These are phyloP conservation scores for Peromyscus melanophrys DNA, from an alignment of 2,797 vertebrate species.

Conservation along the genomic window DNA sequence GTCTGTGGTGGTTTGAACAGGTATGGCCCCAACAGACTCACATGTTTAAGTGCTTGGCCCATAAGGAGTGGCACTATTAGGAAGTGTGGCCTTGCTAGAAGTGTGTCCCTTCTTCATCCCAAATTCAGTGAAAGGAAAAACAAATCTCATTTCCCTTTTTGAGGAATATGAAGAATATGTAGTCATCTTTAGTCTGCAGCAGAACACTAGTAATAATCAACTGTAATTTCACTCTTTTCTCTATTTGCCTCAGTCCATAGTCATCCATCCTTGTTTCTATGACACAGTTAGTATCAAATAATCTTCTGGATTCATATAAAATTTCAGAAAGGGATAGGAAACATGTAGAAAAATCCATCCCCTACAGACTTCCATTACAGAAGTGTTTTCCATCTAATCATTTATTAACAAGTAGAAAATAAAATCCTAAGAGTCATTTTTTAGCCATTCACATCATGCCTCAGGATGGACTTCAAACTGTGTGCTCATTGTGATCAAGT, in stretches of 20 bases:
- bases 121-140: conserved; percentile 41
- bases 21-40: neutral
- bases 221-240: neutral
- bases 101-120: neutral
- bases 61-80: neutral
- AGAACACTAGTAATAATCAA: neutral
- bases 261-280: conserved; percentile 3
- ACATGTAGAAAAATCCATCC: neutral
- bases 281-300: neutral
- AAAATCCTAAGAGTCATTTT: neutral
- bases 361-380: neutral
- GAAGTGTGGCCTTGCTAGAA: neutral
- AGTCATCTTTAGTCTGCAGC: neutral
- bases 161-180: neutral
- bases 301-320: conserved; percentile 3
- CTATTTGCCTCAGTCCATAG: neutral
- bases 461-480: neutral
- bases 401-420: conserved; percentile 20
- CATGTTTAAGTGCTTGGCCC: neutral
- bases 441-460: neutral
- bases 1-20: neutral
- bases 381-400: conserved; percentile 14
- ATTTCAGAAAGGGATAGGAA: neutral
- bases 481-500: conserved; percentile 2
- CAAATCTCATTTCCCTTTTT: neutral